Evolutionary conservation across 2,888 invertebrate genomes (phyloP).

Genomic region (Ichneumoninae sp.): DNA sequence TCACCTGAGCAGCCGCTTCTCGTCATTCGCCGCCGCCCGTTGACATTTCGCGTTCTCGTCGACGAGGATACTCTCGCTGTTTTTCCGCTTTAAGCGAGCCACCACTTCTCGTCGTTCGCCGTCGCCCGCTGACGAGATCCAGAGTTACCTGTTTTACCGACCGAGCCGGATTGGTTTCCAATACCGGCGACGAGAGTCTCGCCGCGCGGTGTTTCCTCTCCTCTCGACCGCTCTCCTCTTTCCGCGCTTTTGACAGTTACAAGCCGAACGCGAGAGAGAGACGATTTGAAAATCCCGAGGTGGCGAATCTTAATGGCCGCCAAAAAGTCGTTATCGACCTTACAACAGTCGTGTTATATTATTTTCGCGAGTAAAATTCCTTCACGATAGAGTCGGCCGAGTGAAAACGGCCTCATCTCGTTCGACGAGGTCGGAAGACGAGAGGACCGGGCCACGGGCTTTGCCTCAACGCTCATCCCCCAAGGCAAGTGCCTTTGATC

Average conservation of each 20-base stretch:
- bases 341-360: slow-evolving; percentile 41
- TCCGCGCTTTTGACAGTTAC: slow-evolving; percentile 76
- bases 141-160: background rate
- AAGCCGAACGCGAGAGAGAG: slow-evolving; percentile 66
- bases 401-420: background rate
- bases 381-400: slow-evolving; percentile 11
- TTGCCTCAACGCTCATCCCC: slow-evolving; percentile 42
- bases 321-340: slow-evolving; percentile 69
- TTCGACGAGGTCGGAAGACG: slow-evolving; percentile 13
- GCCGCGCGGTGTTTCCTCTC: background rate
- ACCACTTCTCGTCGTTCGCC: too few species aligned
- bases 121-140: too few species aligned
- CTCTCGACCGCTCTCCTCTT: slow-evolving; percentile 1
- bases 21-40: too few species aligned
- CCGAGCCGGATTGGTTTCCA: background rate
- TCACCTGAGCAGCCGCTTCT: too few species aligned
- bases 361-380: slow-evolving; percentile 25
- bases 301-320: slow-evolving; percentile 72
- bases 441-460: slow-evolving; percentile 45
- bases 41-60: background rate
- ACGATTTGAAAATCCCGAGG: slow-evolving; percentile 78
- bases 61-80: background rate
- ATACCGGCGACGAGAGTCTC: background rate
- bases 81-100: too few species aligned
- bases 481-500: slow-evolving; percentile 30